A percentile compares a stretch with the other conserved stretches of the same genome.
phyloP scores from a whole-genome alignment of 2,113 vertebrate genomes.

The Sterrhoptilus dennistouni region DNA sequence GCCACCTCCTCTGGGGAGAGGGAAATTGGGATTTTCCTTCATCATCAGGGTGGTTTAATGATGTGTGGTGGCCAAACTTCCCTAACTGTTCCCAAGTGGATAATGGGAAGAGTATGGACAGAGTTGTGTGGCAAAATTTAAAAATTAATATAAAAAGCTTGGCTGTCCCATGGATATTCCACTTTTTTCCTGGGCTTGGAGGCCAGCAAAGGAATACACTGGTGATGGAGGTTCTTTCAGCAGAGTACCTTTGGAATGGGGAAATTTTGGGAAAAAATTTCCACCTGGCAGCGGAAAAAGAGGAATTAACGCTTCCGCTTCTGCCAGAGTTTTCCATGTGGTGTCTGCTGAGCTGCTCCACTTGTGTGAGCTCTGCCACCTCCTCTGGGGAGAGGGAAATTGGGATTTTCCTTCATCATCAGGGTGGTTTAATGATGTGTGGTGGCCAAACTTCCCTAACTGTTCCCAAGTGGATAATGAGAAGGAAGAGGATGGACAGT shows the following conservation, averaged over 20 bases:
- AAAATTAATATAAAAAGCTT: neutral
- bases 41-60: neutral
- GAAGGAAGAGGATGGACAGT: neutral
- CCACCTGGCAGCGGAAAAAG: neutral
- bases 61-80: neutral
- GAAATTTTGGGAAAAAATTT: neutral
- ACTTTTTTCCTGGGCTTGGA: neutral
- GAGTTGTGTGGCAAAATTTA: too few relatives aligned
- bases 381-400: neutral
- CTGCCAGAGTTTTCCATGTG: neutral
- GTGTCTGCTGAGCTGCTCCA: neutral
- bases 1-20: neutral
- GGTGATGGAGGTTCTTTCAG: neutral
- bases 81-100: accelerated
- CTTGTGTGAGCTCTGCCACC: neutral
- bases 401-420: neutral
- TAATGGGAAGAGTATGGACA: neutral
- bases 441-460: accelerated
- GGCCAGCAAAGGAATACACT: neutral
- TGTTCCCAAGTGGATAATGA: accelerated
- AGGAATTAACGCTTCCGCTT: accelerated
- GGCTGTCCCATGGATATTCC: neutral
- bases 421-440: neutral
- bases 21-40: neutral
- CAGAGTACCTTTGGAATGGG: neutral